Percentiles rank a stretch among this genome's conserved stretches.
Conservation (phyloP, 2,113 vertebrate species). For the Nyctereutes procyonoides region DNA sequence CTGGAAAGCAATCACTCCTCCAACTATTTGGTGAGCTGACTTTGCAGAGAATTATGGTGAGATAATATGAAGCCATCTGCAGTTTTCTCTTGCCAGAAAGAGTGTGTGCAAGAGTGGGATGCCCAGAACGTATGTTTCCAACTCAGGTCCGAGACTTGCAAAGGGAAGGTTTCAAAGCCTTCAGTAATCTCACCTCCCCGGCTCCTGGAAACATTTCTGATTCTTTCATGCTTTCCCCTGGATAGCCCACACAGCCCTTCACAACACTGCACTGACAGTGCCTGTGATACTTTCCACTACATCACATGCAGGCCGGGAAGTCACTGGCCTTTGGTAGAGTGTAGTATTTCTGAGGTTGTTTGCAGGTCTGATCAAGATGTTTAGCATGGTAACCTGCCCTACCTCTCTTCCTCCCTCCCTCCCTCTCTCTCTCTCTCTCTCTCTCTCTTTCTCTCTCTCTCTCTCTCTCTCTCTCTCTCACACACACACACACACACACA, state of each 20-base stretch:
- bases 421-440: no score
- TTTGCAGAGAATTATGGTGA: conserved; percentile 1
- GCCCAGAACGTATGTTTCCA: neutral
- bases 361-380: neutral
- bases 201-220: neutral
- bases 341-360: no score
- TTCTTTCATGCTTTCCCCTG: neutral
- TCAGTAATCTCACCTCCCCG: accelerated
- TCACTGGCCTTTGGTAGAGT: neutral
- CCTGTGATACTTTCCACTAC: no score
- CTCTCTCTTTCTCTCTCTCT: no score
- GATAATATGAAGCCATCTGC: neutral
- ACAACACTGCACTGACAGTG: neutral
- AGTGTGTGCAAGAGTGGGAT: neutral
- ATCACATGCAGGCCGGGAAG: neutral
- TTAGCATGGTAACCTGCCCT: neutral
- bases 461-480: neutral
- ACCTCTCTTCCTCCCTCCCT: no score
- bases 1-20: neutral
- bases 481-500: neutral
- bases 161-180: neutral
- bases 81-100: conserved; percentile 5
- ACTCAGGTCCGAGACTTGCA: neutral
- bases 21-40: neutral
- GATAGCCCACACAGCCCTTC: neutral